Base-by-base conservation (phyloP, 2,797 vertebrate genomes). In the Typhlichthys eigenmanni region DNA sequence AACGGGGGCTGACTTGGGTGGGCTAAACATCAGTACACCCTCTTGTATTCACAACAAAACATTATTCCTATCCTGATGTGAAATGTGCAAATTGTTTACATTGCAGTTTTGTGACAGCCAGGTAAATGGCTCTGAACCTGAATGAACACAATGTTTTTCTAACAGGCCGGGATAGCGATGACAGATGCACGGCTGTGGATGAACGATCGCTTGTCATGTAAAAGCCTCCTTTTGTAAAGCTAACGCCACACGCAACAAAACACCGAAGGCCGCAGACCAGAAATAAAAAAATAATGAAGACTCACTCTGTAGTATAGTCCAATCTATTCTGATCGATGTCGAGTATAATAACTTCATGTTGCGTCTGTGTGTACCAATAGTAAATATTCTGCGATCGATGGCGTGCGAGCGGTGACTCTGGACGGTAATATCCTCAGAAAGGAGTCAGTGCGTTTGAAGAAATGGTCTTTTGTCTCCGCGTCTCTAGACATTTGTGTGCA, bases 341-440 rank as follows among this genome's bases (percentile, higher is more conserved):
- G 56, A 52, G 45, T 47, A 47, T 73, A 78, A 80, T 78, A 75
- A 62, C 34, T 59, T 66, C 62, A 51, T 34, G 55, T 46, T 58
- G 16, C 47, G 14, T 13, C 45, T 34, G 7, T n/a, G 53, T 61
- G 63, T 32, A 58, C 69, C 70, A 74, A 70, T 76, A 76, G 66
- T 58, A 13, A 72, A 66, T 43, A 5, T 52, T 52, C 45, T 69
- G 59, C 58, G 65, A 50, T 61, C 55, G 45, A 10, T 16, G 5
- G 51, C n/a, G 57, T 60, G 51, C 47, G 45, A 58, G 3, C 13
- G 68, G 16, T 1, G 7, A 32, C n/a, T 49, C 55, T 76, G 16
- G 16, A 51, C 17, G 43, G 13, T 10, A n/a, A 45, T 55, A 62
- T 72, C 67, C 70, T 62, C 63, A 58, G 38, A 51, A n/a, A 62